Evolutionary conservation across 2,797 vertebrate species (phyloP), one percentile per base, ranked within the genome.

Genomic region (Mus caroli): DNA sequence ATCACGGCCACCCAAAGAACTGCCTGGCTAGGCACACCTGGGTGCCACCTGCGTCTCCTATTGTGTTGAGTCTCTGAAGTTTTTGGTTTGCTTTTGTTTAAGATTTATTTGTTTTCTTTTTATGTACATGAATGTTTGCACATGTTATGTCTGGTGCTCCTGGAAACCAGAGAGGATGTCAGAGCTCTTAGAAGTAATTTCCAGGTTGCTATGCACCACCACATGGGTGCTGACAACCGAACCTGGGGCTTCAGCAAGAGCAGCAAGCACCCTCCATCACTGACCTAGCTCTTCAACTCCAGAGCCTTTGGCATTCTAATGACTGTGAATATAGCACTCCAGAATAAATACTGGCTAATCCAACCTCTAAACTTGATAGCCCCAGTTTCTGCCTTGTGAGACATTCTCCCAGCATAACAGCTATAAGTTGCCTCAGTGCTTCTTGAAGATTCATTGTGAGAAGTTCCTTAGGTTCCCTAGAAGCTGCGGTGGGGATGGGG

Each of bases 341-440:
- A 71, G 19, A 71, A 20, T 71, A 71, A 83, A 64, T 54, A 28
- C 34, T 96, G 31, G 84, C 43, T 50, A 75, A 82, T 28, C 37
- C 40, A 90, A 58, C 28, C 67, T 52, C 40, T 46, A 87, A 43
- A 50, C 52, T 85, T 31, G 60, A 37, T 37, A 76, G 34, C 3
- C 11, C 31, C 37, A 4, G 79, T 94, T 92, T 90, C 56, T 93
- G 94, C 87, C 17, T 75, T 94, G 83, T 71, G 85, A 78, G 75
- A 79, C 31, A n/a, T 46, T 50, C 10, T 96, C n/a, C 46, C 60
- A 56, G 37, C 11, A 3, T 52, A 78, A n/a, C 17, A 88, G 40
- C 40, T 85, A 8, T 50, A 78, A 94, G 85, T 79, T 56, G 15
- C 64, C 34, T 73, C 50, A 1, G 89, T 82, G 67, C 22, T 94